Evolutionary conservation across 2,888 invertebrate species (phyloP).

Genomic region (Sturmia bella): DNA sequence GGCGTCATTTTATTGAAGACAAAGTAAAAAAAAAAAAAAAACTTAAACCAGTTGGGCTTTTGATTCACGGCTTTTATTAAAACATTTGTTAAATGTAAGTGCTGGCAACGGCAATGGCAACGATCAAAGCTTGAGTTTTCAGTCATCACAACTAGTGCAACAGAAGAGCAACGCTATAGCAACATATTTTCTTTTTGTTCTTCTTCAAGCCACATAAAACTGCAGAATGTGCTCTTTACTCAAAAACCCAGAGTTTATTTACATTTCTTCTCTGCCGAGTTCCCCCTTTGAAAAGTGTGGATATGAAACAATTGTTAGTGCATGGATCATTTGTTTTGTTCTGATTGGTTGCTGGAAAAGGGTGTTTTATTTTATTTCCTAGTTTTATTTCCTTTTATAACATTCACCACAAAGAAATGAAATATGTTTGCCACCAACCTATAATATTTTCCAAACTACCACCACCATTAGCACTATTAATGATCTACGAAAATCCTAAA

Average conservation of each 20-base stretch:
- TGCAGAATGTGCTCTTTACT: background rate
- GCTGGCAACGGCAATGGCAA: conserved; percentile 76
- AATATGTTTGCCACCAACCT: conserved; percentile 71
- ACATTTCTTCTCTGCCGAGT: background rate
- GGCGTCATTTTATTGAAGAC: conserved; percentile 61
- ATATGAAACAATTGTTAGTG: background rate
- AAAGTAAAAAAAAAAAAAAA: conserved; percentile 9
- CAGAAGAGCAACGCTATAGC: conserved; percentile 50
- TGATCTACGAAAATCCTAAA: conserved; percentile 71
- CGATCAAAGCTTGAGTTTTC: conserved; percentile 75
- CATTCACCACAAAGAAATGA: background rate
- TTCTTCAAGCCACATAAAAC: background rate
- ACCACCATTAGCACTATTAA: conserved; percentile 71
- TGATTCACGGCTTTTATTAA: conserved; percentile 31
- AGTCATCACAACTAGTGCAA: background rate
- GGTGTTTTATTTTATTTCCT: conserved; percentile 63
- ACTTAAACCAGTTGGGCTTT: conserved; percentile 61
- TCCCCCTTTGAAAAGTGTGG: background rate
- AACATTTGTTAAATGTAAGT: background rate
- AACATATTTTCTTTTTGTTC: conserved; percentile 17
- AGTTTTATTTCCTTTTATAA: conserved; percentile 47
- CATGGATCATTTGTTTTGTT: conserved; percentile 47
- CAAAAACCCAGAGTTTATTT: background rate
- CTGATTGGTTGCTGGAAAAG: conserved; percentile 60
- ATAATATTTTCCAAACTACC: conserved; percentile 48